A percentile compares a stretch with the other conserved stretches of the same genome.
Conservation (phyloP, 2,888 invertebrate species). For the Tinea semifulvella region DNA sequence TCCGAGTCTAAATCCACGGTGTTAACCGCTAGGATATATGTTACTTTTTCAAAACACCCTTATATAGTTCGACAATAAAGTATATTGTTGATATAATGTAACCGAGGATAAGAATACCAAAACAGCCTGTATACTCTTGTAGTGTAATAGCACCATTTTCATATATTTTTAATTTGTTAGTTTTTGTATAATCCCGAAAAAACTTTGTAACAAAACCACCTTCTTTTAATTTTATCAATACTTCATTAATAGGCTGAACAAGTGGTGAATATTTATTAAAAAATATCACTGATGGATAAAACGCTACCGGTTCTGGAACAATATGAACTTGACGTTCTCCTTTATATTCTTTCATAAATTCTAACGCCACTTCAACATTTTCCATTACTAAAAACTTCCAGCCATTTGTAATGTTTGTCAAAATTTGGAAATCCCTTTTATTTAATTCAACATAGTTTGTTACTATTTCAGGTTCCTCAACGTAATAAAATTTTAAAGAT, state of each 20-base stretch:
- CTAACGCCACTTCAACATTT: background rate
- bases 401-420: background rate
- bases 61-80: background rate
- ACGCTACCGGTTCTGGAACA: background rate
- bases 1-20: no score
- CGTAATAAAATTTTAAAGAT: background rate
- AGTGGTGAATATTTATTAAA: background rate
- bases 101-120: background rate
- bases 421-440: background rate
- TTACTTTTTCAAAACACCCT: background rate
- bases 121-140: background rate
- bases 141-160: background rate
- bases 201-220: slow-evolving; percentile 1
- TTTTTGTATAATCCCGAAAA: background rate
- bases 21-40: no score
- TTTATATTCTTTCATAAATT: background rate
- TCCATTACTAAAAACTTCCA: background rate
- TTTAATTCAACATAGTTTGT: background rate
- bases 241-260: background rate
- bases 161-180: background rate
- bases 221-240: background rate
- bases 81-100: slow-evolving; percentile 1
- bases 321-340: background rate
- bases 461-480: background rate
- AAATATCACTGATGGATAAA: background rate